These are phyloP conservation scores for Coregonus sp. DNA, from an alignment of 2,797 vertebrate species.

Conservation along the genomic window DNA sequence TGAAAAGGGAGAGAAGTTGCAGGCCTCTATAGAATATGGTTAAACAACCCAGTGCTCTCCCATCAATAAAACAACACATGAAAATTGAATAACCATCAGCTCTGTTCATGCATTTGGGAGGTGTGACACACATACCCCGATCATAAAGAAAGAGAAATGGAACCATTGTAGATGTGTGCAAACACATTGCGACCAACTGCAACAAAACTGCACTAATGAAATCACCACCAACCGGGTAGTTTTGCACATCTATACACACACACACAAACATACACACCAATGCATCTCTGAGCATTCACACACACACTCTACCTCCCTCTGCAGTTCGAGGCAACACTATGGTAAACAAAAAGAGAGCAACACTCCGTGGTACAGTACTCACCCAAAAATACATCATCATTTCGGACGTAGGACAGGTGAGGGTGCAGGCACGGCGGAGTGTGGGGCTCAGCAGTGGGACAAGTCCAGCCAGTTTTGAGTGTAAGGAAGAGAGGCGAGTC, in stretches of 20 bases:
- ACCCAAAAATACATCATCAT: slow-evolving; percentile 84
- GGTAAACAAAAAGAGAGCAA: neutral
- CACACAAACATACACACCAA: neutral
- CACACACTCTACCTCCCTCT: slow-evolving; percentile 2
- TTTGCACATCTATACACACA: neutral
- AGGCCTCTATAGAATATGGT: slow-evolving; percentile 51
- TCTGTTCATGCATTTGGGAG: slow-evolving; percentile 52
- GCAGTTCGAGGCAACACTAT: neutral
- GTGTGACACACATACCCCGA: slow-evolving; percentile 23
- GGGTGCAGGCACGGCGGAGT: slow-evolving; percentile 44
- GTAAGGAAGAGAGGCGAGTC: slow-evolving; percentile 45
- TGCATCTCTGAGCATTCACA: neutral
- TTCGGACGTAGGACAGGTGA: slow-evolving; percentile 51
- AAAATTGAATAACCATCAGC: slow-evolving; percentile 53
- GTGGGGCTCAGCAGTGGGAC: slow-evolving; percentile 51
- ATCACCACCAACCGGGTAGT: neutral
- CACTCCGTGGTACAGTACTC: slow-evolving; percentile 51
- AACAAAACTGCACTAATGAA: neutral
- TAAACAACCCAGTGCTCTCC: slow-evolving; percentile 34
- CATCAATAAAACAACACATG: slow-evolving; percentile 58
- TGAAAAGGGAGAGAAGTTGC: slow-evolving; percentile 32
- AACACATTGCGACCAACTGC: neutral
- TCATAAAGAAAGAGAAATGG: neutral
- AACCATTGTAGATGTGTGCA: neutral
- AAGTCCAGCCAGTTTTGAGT: slow-evolving; percentile 55